Evolutionary conservation across 2,797 vertebrate species (phyloP).

Genomic region (Varecia variegata): DNA sequence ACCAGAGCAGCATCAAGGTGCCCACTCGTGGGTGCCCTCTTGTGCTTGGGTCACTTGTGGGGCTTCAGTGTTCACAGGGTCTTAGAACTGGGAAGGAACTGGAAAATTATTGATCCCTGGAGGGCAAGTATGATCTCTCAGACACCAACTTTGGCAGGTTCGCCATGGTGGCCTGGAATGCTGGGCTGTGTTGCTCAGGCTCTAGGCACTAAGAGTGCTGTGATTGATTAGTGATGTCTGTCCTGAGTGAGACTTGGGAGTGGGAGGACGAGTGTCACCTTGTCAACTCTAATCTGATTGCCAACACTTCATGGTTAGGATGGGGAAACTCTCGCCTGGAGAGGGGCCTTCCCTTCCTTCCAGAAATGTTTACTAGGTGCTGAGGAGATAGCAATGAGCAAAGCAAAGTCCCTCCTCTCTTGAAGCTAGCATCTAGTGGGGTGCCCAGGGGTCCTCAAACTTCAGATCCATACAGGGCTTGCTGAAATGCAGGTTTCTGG

Average conservation of each 20-base stretch:
- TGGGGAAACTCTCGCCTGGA: not conserved
- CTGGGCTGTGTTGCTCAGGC: not conserved
- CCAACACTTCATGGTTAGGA: not conserved
- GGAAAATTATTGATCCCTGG: not conserved
- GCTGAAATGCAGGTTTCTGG: not conserved
- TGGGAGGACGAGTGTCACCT: not conserved
- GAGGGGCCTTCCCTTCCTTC: not conserved
- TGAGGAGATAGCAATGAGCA: not conserved
- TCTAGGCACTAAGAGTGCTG: not conserved
- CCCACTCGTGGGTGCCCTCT: fast-evolving
- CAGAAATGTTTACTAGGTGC: too few species aligned
- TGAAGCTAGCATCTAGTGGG: not conserved
- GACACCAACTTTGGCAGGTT: not conserved
- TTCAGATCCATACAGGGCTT: not conserved
- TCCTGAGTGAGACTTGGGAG: not conserved
- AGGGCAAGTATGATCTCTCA: not conserved
- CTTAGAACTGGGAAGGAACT: not conserved
- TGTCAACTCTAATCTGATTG: not conserved
- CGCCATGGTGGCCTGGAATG: not conserved
- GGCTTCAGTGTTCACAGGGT: not conserved
- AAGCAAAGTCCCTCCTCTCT: not conserved
- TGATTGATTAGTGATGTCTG: not conserved
- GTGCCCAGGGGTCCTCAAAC: not conserved
- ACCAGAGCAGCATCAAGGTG: not conserved
- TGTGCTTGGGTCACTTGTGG: not conserved